Evolutionary conservation across 2,888 invertebrate species (phyloP).

Genomic region (Euproctis similis): DNA sequence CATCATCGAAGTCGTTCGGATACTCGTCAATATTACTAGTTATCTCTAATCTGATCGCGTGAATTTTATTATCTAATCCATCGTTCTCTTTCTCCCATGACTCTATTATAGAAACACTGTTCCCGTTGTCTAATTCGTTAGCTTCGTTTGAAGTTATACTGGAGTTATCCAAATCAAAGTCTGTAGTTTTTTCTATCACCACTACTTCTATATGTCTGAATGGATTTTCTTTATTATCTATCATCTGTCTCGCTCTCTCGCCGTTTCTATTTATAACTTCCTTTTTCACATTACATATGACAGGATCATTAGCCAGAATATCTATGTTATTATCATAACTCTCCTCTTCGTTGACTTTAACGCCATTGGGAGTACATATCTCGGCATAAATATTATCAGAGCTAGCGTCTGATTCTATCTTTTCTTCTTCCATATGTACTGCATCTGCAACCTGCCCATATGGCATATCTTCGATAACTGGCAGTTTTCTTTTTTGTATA

Average conservation of each 20-base stretch:
- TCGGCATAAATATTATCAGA: slow-evolving; percentile 83
- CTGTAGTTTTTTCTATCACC: slow-evolving; percentile 69
- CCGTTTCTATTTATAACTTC: slow-evolving; percentile 66
- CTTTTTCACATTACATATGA: slow-evolving; percentile 69
- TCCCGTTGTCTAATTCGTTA: slow-evolving; percentile 57
- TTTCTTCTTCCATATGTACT: slow-evolving; percentile 65
- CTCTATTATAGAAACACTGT: slow-evolving; percentile 63
- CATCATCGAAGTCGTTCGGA: slow-evolving; percentile 46
- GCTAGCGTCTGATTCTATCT: slow-evolving; percentile 53
- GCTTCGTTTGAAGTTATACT: slow-evolving; percentile 62
- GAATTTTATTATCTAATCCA: slow-evolving; percentile 52
- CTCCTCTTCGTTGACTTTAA: slow-evolving; percentile 57
- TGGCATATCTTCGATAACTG: slow-evolving; percentile 79
- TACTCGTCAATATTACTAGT: slow-evolving; percentile 68
- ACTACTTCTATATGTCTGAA: slow-evolving; percentile 73
- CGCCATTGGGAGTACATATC: slow-evolving; percentile 72
- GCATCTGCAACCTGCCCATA: slow-evolving; percentile 83
- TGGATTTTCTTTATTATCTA: slow-evolving; percentile 63
- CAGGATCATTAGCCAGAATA: slow-evolving; percentile 62
- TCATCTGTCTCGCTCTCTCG: slow-evolving; percentile 62
- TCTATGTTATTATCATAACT: slow-evolving; percentile 60
- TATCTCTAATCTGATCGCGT: slow-evolving; percentile 70
- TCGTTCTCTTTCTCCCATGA: slow-evolving; percentile 64
- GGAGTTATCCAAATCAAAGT: slow-evolving; percentile 64
- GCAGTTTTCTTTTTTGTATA: slow-evolving; percentile 70